A percentile compares a stretch with the other conserved stretches of the same genome.
phyloP scores from a whole-genome alignment of 2,888 invertebrate species.

The Euphydryas editha region DNA sequence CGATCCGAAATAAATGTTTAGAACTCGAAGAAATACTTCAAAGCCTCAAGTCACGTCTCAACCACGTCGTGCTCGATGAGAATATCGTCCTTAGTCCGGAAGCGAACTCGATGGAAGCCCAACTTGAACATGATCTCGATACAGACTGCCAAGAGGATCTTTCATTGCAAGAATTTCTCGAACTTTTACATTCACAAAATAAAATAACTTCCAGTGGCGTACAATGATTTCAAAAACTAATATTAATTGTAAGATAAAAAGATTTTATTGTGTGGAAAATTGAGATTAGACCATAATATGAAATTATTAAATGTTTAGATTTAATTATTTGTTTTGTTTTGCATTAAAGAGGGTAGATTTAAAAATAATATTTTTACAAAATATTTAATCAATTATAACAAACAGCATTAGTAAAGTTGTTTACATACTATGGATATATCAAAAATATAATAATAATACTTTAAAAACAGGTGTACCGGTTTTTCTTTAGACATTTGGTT shows the following conservation, averaged over 20 bases:
- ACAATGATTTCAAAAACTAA: slow-evolving; percentile 59
- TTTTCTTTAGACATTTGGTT: background rate
- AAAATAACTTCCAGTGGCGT: slow-evolving; percentile 67
- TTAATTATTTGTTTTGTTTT: slow-evolving; percentile 26
- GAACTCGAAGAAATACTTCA: slow-evolving; percentile 80
- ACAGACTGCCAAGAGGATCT: slow-evolving; percentile 81
- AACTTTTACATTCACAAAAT: slow-evolving; percentile 77
- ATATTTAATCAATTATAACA: slow-evolving; percentile 9
- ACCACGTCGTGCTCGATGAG: slow-evolving; percentile 79
- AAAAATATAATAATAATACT: no score
- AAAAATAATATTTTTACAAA: background rate
- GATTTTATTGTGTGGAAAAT: slow-evolving; percentile 76
- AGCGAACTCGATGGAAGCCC: slow-evolving; percentile 76
- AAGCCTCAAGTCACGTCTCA: slow-evolving; percentile 76
- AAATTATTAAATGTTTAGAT: slow-evolving; percentile 43
- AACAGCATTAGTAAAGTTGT: no score
- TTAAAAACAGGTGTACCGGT: no score
- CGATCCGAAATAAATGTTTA: slow-evolving; percentile 78
- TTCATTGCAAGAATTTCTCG: slow-evolving; percentile 78
- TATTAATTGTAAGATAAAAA: slow-evolving; percentile 54
- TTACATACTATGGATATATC: no score
- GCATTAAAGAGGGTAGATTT: background rate
- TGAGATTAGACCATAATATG: slow-evolving; percentile 68
- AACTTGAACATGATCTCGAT: slow-evolving; percentile 78
- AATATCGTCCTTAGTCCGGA: slow-evolving; percentile 80